Base-by-base conservation (phyloP, 2,888 invertebrate genomes). In the Coelinius sp. region DNA sequence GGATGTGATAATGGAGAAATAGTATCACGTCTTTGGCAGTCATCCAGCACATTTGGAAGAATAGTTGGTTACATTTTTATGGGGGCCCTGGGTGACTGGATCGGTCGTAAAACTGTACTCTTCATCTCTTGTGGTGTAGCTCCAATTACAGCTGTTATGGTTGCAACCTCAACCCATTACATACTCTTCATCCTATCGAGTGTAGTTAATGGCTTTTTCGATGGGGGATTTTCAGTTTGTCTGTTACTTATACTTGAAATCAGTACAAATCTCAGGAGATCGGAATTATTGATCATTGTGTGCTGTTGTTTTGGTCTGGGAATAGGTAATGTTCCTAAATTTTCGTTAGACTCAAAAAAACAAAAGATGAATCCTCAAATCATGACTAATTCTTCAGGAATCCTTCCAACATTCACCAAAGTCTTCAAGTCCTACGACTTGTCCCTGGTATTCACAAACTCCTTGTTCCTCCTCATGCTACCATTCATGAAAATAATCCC, bases 221-320 rank as follows among this genome's bases (percentile, higher is more conserved):
- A 78, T 46, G 76, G 77, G 49, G 79, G 79, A 7, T 79, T 78
- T n/a, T 66, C 73, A 35, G 67, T 75, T 17, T 73, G 53, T 25
- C 67, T 76, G 53, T 53, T 79, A n/a, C 68, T 79, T 24, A 68
- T 78, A 17, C 52, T 73, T n/a, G 79, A 79, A 49, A 76, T 77
- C 12, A 77, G 75, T 41, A 75, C 73, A 7, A 78, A 78, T 71
- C 27, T 68, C 0, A 74, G 73, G 70, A 75, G 79, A 68, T 76
- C 77, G 0, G 70, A 71, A 31, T 52, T 79, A 5, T 41, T 78
- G 49, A 73, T 74, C 0, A 70, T 79, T 12, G 76, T 69, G 6
- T 76, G 74, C 53, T 56, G 76, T 24, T 74, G 70, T 3, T 78
- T 77, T 62, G 78, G 76, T 38, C 59, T 79, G 17, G 79, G 77